Evolutionary conservation across 2,797 vertebrate species (phyloP), one percentile per base, ranked within the genome.

Genomic region (Notolepis coatsorum): DNA sequence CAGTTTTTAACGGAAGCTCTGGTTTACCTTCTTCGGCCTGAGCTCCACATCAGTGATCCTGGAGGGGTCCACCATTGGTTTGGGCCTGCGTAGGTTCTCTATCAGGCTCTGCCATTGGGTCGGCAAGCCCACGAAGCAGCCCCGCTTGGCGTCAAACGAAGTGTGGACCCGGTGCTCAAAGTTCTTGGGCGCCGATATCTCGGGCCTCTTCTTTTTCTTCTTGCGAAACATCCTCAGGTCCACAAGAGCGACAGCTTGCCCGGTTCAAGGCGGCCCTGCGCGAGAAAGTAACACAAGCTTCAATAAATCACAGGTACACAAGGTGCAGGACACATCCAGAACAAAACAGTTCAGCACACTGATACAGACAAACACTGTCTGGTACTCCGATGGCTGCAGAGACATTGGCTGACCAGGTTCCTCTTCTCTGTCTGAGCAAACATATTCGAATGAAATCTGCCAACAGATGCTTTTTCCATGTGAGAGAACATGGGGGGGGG

Each of bases 151-250:
- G 64, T 99, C 97, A 6, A 98, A 99, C 0, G 97, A 99, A 12
- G 97, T 99, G 81, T 99, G 98, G 68, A 99, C 97, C 0, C 96
- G 95, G 77, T 99, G 98, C 88, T 99, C 95, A 28, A 99, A 99
- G 90, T 99, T 98, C 89, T 95, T 96, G 0, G 98, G 98, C 54
- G 94, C 94, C 0, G 98, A 99, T 88, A 99, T 99, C 87, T 99
- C 96, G 0, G 96, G 96, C 75, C 96, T 96, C 96, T 97, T 99
- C 96, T 98, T 98, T 91, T 98, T 99, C 90, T 98, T 99, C 89
- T 98, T 99, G 49, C 96, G 96, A 85, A 99, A 99, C 98, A 99
- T 99, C 79, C 51, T 93, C 77, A 89, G 69, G 75, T 84, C 71
- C 53, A 43, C 57, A 10, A 46, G 77, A 63, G 65, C 13, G 45